Evolutionary conservation across 1,140 invertebrate genomes (phyloP), one percentile per base, ranked within the genome.

Genomic region (Akabosia matsudoensis): DNA sequence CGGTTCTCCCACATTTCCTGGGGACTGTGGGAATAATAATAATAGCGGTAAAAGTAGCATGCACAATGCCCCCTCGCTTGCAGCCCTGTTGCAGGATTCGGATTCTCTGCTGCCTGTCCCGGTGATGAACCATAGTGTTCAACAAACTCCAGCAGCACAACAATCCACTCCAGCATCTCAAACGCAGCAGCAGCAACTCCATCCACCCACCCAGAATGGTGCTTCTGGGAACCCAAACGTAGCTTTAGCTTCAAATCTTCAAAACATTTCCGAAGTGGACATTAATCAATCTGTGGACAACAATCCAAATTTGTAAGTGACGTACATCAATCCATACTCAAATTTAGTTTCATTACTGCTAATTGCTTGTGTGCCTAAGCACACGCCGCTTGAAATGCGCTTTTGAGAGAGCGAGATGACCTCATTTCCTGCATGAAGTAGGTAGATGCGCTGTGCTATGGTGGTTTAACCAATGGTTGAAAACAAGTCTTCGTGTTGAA

Each of bases 291-390:
- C 24, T 24, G 28, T 67, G 3, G 61, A 67, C 1, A 7, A 31
- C 28, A 67, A 67, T 31, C 61, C 61, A 30, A 67, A 67, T 67
- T 31, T 67, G 61, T 67, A 67, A 67, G 61, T 67, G 10, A 45
- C 18, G 18, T n/a, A n/a, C n/a, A n/a, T n/a, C n/a, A n/a, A n/a
- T n/a, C n/a, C n/a, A n/a, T n/a, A n/a, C n/a, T n/a, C n/a, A n/a
- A n/a, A n/a, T n/a, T n/a, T n/a, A n/a, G n/a, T n/a, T n/a, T n/a
- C n/a, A n/a, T n/a, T n/a, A n/a, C n/a, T n/a, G n/a, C n/a, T n/a
- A n/a, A n/a, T n/a, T n/a, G n/a, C n/a, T n/a, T n/a, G n/a, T n/a
- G n/a, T n/a, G n/a, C n/a, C n/a, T n/a, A n/a, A n/a, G n/a, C n/a
- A n/a, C n/a, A n/a, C n/a, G n/a, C n/a, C n/a, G n/a, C n/a, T n/a